phyloP scores from a whole-genome alignment of 2,888 invertebrate genomes.

The Cremastobaeus sp. region DNA sequence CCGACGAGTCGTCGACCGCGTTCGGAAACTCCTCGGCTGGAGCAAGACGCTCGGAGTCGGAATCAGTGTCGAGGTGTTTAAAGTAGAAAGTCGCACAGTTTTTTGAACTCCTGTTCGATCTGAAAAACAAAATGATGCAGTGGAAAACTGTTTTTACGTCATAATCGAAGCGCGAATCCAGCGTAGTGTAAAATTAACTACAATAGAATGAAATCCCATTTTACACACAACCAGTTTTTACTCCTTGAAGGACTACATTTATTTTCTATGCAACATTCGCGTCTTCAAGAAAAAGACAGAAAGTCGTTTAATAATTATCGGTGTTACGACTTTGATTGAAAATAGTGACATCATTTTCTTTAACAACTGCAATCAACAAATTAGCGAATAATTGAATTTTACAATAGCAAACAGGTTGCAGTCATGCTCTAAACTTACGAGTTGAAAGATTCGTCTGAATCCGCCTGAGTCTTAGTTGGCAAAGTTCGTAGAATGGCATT shows the following conservation, averaged over 20 bases:
- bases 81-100: constrained; percentile 92
- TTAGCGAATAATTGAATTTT: not conserved
- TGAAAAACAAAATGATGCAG: constrained; percentile 55
- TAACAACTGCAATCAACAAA: not conserved
- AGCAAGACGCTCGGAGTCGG: constrained; percentile 82
- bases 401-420: not conserved
- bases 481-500: constrained; percentile 23
- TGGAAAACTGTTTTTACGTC: constrained; percentile 26
- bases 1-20: constrained; percentile 81
- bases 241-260: no score
- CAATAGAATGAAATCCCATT: constrained; percentile 6
- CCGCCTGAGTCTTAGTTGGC: constrained; percentile 23
- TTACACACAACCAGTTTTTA: no score
- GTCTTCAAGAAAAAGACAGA: no score
- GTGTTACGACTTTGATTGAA: no score
- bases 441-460: constrained; percentile 53
- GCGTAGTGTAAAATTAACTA: constrained; percentile 4
- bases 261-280: no score
- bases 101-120: constrained; percentile 88
- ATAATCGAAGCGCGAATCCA: constrained; percentile 6
- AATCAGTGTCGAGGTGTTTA: constrained; percentile 91
- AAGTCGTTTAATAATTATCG: no score
- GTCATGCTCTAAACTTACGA: constrained; percentile 59
- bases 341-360: no score
- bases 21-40: constrained; percentile 72